These are phyloP conservation scores for Tiaroga cobitis DNA, from an alignment of 2,797 vertebrate genomes.

Conservation along the genomic window DNA sequence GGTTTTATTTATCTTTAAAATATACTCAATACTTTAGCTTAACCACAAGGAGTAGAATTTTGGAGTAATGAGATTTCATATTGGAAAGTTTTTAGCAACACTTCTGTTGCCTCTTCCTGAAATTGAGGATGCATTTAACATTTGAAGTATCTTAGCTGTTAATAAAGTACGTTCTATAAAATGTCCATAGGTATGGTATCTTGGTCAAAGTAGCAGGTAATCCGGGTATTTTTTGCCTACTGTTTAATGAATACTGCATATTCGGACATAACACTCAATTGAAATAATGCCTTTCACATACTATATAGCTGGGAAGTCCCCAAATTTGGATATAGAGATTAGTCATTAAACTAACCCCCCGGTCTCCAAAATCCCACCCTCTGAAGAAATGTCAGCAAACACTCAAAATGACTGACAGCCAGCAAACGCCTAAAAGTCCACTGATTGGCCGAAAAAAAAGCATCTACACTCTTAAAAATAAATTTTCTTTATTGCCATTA, in stretches of 20 bases:
- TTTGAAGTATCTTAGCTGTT: background rate
- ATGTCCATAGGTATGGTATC: background rate
- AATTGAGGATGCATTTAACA: conserved; percentile 1
- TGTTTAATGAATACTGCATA: background rate
- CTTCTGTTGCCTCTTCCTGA: background rate
- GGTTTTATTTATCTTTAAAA: too few relatives aligned
- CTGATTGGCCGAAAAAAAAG: too few relatives aligned
- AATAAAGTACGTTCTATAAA: background rate
- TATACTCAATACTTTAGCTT: background rate
- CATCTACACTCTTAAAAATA: background rate
- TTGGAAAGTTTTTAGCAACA: background rate
- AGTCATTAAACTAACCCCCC: background rate
- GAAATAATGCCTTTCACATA: background rate
- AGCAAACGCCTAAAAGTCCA: too few relatives aligned
- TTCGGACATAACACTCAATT: background rate
- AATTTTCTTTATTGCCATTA: background rate
- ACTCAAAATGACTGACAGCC: background rate
- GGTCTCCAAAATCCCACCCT: background rate
- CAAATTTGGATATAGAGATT: background rate
- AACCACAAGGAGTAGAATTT: background rate
- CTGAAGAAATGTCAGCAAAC: background rate
- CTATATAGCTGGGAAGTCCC: background rate
- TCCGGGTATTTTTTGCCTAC: background rate
- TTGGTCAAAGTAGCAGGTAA: background rate
- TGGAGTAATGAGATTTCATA: background rate